These are phyloP conservation scores for Coptodon rendalli DNA, from an alignment of 2,113 vertebrate species.

Conservation along the genomic window DNA sequence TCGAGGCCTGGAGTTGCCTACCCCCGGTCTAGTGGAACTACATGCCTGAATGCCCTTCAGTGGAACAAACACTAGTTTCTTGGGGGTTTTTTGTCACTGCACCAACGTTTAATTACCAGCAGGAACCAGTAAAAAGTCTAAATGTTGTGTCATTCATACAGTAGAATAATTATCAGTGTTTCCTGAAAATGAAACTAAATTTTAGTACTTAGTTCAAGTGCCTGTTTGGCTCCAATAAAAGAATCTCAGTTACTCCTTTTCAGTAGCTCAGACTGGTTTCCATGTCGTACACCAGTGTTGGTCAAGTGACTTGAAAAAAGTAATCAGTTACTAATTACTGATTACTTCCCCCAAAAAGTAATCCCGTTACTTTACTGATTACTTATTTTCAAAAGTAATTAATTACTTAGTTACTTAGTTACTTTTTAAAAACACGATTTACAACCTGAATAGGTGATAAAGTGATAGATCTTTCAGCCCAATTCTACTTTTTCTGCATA, in stretches of 20 bases:
- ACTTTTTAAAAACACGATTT: no score
- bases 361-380: no score
- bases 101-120: not conserved
- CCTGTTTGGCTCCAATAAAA: not conserved
- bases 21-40: not conserved
- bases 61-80: not conserved
- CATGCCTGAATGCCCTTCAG: not conserved
- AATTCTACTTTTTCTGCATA: no score
- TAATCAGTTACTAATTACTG: no score
- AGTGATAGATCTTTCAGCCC: no score
- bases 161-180: not conserved
- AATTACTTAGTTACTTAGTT: no score
- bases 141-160: not conserved
- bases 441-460: no score
- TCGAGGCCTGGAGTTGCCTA: accelerated
- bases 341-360: no score
- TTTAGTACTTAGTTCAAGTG: not conserved
- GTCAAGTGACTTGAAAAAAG: no score
- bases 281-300: no score
- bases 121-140: not conserved
- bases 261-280: not conserved
- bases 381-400: no score
- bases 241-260: not conserved
- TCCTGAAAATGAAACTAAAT: not conserved
- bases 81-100: accelerated